phyloP scores from a whole-genome alignment of 2,113 vertebrate species.

The Ardeotis arabs region DNA sequence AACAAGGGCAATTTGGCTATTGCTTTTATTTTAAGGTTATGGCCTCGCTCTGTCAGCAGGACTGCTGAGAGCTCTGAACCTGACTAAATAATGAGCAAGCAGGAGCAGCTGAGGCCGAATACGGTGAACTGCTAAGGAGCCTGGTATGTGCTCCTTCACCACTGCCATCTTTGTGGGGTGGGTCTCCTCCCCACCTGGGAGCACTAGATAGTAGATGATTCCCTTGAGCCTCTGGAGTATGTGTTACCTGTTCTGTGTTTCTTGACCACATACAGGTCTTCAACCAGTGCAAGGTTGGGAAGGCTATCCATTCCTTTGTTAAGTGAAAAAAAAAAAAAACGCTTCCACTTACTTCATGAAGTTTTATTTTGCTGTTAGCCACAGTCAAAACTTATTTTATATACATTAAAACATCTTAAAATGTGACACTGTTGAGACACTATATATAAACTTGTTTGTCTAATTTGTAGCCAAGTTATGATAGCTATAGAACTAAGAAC shows the following conservation, averaged over 20 bases:
- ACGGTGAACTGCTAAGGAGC: fast-evolving
- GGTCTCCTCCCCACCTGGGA: background rate
- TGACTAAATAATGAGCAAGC: background rate
- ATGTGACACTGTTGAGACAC: background rate
- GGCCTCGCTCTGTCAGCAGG: background rate
- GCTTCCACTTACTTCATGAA: background rate
- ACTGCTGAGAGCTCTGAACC: background rate
- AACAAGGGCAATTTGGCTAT: background rate
- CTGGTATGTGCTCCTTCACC: background rate
- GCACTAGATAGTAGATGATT: background rate
- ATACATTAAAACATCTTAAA: background rate
- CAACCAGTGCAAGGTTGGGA: background rate
- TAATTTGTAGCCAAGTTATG: background rate
- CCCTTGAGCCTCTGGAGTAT: background rate
- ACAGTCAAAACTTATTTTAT: background rate
- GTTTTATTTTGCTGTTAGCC: background rate
- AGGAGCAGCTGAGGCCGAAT: background rate
- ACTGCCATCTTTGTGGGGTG: background rate
- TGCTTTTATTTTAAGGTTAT: background rate
- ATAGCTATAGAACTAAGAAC: background rate
- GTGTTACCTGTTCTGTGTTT: background rate
- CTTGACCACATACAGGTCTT: background rate
- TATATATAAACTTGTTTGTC: background rate
- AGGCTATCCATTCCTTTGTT: background rate
- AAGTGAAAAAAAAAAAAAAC: background rate